A percentile compares a stretch with the other conserved stretches of the same genome.
Evolutionary conservation across 2,113 vertebrate genomes (phyloP).

Genomic region (Lutjanus erythropterus): DNA sequence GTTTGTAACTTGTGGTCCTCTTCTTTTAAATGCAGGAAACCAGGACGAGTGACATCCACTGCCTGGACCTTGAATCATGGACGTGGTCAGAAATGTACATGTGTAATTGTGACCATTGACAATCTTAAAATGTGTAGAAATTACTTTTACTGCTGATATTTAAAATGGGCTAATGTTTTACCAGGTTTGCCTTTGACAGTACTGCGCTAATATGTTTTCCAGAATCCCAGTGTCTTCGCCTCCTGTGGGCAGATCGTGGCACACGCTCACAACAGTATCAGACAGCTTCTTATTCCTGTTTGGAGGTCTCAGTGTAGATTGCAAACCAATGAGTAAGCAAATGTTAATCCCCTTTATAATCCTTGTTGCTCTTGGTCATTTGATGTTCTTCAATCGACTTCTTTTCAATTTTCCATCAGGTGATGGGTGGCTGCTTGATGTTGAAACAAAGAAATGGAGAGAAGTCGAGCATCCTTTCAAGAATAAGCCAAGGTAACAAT

Average conservation of each 20-base stretch:
- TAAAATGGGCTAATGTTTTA: neutral
- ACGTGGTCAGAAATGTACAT: conserved; percentile 96
- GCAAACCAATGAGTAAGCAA: conserved; percentile 92
- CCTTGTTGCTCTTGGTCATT: neutral
- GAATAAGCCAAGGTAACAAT: conserved; percentile 90
- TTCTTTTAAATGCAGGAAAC: conserved; percentile 88
- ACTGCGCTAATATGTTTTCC: conserved; percentile 38
- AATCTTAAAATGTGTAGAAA: neutral
- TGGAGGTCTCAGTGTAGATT: conserved; percentile 93
- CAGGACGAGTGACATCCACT: conserved; percentile 92
- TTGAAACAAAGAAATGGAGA: conserved; percentile 89
- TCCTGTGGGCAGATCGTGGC: conserved; percentile 94
- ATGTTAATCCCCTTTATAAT: neutral
- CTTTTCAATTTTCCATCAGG: conserved; percentile 49
- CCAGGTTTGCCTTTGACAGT: neutral
- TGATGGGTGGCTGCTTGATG: conserved; percentile 92
- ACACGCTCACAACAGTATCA: conserved; percentile 90
- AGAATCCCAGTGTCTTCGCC: conserved; percentile 85
- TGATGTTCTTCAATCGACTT: neutral
- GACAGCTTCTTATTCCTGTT: conserved; percentile 92
- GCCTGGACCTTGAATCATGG: conserved; percentile 92
- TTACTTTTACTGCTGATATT: neutral
- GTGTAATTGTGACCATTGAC: conserved; percentile 40
- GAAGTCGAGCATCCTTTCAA: conserved; percentile 89
- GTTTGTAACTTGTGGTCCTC: neutral